Conservation (phyloP, 2,888 invertebrate genomes). For the Andricus curvator region DNA sequence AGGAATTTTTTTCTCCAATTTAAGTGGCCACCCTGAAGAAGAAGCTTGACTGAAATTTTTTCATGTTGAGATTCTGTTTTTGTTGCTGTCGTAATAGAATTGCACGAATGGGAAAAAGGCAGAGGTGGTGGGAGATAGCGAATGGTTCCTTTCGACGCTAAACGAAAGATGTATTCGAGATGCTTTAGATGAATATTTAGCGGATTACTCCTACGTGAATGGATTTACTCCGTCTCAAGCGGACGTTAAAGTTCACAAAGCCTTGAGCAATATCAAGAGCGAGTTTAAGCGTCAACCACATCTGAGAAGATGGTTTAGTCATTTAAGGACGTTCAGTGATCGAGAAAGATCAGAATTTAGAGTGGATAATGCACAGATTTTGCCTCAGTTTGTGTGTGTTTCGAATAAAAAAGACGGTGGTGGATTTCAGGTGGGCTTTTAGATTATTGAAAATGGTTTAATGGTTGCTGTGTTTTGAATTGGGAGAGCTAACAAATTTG, state of each 20-base stretch:
- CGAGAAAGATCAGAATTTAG: slow-evolving; percentile 61
- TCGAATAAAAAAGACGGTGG: slow-evolving; percentile 31
- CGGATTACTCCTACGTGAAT: slow-evolving; percentile 76
- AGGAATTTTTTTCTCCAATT: not conserved
- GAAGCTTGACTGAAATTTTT: not conserved
- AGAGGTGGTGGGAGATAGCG: slow-evolving; percentile 56
- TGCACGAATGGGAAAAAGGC: slow-evolving; percentile 27
- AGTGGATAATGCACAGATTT: slow-evolving; percentile 49
- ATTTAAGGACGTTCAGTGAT: slow-evolving; percentile 72
- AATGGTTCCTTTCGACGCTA: slow-evolving; percentile 67
- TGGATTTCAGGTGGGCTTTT: slow-evolving; percentile 63
- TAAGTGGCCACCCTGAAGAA: not conserved
- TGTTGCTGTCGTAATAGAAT: slow-evolving; percentile 10
- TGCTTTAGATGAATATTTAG: slow-evolving; percentile 75
- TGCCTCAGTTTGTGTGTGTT: slow-evolving; percentile 45
- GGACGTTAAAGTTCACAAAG: slow-evolving; percentile 72
- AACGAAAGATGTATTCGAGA: slow-evolving; percentile 71
- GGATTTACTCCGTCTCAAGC: slow-evolving; percentile 77
- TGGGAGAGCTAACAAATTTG: not conserved
- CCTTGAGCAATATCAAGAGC: slow-evolving; percentile 59
- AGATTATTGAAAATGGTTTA: not conserved
- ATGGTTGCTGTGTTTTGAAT: not conserved
- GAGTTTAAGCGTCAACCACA: slow-evolving; percentile 68
- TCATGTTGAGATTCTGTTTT: not conserved
- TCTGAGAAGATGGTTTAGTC: slow-evolving; percentile 77